Evolutionary conservation across 1,140 invertebrate species (phyloP), one percentile per base, ranked within the genome.

Genomic region (Leucophenga varia): DNA sequence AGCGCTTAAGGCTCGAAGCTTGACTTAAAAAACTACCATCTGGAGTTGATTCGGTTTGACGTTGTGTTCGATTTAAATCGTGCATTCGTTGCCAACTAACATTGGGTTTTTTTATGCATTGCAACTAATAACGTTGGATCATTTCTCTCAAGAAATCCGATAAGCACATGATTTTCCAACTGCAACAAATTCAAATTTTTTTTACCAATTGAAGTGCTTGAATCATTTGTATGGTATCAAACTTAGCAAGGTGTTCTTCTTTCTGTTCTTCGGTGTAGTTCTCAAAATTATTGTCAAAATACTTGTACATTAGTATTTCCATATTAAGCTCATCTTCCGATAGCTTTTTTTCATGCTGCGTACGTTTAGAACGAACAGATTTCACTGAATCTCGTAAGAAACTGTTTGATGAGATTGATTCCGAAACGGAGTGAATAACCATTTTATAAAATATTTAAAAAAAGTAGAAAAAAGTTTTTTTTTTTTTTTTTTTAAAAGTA

Each of bases 71-170:
- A 47, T 39, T 35, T 37, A 10, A 31, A 42, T 6, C 35, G 5
- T 9, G 22, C 22, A 14, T 21, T 13, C 8, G 14, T 37, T 3
- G 49, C 10, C 10, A 14, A 6, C 64, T 49, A 37, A 22, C 21
- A 30, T 12, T 35, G 30, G 21, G 6, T n/a, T 22, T 10, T 7
- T 12, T 10, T 12, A 9, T 5, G 37, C n/a, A 31, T 30, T 38
- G 9, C 61, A 14, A 69, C 31, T 32, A 74, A 53, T 6, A 73
- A 32, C 30, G 69, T 74, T 2, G 71, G 67, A 57, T 74, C 71
- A 37, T 74, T 73, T 28, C 69, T 71, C 25, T 74, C 64, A 1
- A 74, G 49, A 38, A 73, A 74, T 34, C 69, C 64, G 0, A 55
- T 57, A 20, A 74, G 52, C 10, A 71, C 59, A 35, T 67, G 51